Evolutionary conservation across 1,140 invertebrate species (phyloP).

Genomic region (Drosophila baimaii): DNA sequence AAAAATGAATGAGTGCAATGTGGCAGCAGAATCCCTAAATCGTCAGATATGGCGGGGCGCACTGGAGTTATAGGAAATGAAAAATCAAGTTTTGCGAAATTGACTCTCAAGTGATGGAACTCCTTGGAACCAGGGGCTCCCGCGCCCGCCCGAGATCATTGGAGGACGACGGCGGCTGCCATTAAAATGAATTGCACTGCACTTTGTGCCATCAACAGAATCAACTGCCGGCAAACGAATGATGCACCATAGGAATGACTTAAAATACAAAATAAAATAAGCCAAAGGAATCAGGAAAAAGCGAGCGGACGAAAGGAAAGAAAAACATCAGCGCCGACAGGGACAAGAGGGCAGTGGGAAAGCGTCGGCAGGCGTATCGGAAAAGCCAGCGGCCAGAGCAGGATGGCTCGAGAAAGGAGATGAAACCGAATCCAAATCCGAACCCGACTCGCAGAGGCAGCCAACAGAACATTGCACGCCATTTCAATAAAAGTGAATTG

Average conservation of each 20-base stretch:
- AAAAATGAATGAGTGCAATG: conserved; percentile 74
- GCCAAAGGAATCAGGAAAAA: conserved; percentile 48
- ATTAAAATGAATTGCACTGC: conserved; percentile 84
- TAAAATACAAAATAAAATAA: conserved; percentile 81
- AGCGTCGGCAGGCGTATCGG: conserved; percentile 51
- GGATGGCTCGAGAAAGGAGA: conserved; percentile 39
- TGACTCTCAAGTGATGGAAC: conserved; percentile 81
- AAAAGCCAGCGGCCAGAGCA: conserved; percentile 46
- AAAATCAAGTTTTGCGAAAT: conserved; percentile 83
- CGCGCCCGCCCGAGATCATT: not conserved
- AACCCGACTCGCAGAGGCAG: conserved; percentile 46
- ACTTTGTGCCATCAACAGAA: conserved; percentile 84
- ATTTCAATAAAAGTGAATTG: conserved; percentile 84
- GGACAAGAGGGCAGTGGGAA: conserved; percentile 14
- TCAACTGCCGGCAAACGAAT: conserved; percentile 76
- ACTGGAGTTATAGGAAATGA: conserved; percentile 67
- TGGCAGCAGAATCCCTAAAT: conserved; percentile 61
- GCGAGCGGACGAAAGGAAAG: conserved; percentile 9
- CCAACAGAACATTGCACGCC: conserved; percentile 78
- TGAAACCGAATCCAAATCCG: conserved; percentile 60
- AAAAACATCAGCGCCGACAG: conserved; percentile 17
- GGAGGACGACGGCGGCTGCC: conserved; percentile 56
- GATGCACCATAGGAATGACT: conserved; percentile 77
- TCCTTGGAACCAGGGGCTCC: conserved; percentile 1
- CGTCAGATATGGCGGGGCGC: conserved; percentile 42